Evolutionary conservation across 2,888 invertebrate genomes (phyloP).

Genomic region (Heliconius hortense): DNA sequence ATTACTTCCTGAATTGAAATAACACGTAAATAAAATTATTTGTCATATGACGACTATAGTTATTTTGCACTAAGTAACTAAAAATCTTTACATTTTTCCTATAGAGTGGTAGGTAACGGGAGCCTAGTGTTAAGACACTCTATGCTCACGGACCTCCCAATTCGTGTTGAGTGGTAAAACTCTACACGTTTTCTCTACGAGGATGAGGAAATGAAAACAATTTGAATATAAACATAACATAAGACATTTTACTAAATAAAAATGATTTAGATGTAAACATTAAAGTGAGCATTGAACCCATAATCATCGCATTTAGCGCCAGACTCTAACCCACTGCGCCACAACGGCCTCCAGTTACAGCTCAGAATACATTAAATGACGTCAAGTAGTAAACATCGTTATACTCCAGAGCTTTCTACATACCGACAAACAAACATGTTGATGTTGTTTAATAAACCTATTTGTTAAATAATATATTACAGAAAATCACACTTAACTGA

Average conservation of each 20-base stretch:
- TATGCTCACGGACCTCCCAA: too few relatives aligned
- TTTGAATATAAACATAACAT: neutral
- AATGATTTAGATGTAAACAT: too few relatives aligned
- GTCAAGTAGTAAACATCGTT: conserved; percentile 14
- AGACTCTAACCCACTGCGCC: too few relatives aligned
- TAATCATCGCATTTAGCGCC: too few relatives aligned
- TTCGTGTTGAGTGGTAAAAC: neutral
- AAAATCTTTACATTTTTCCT: too few relatives aligned
- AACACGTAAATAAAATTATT: neutral
- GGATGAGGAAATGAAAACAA: too few relatives aligned
- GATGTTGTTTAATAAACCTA: neutral
- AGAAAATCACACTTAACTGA: neutral
- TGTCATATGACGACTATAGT: neutral
- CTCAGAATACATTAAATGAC: neutral
- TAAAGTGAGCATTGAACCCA: too few relatives aligned
- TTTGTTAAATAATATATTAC: neutral
- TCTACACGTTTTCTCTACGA: neutral
- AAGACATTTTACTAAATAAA: neutral
- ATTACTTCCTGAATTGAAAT: conserved; percentile 8
- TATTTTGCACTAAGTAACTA: neutral
- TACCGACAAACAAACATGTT: conserved; percentile 8
- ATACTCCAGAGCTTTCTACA: conserved; percentile 31
- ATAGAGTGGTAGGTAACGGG: too few relatives aligned
- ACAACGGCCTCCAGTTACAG: neutral
- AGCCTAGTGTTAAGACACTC: too few relatives aligned